Base-by-base conservation (phyloP, 2,113 vertebrate genomes). In the Falcunculus frontatus region DNA sequence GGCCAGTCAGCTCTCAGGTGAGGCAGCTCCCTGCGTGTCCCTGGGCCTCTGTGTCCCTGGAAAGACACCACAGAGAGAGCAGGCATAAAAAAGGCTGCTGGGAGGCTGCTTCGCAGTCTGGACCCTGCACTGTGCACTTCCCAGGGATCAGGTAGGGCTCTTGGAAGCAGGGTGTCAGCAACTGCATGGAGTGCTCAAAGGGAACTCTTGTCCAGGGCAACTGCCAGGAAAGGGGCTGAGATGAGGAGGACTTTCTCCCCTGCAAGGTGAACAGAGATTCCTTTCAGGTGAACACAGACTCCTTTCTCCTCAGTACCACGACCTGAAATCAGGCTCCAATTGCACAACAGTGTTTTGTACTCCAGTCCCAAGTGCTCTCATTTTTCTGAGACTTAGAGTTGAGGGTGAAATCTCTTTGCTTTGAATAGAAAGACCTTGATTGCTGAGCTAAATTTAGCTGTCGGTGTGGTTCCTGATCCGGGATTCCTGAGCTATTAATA, bases 1-100 rank as follows among this genome's bases (percentile, higher is more conserved):
- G 99, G 99, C 98, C 89, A 98, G 99, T 50, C 99, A 99, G 84
- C 97, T 98, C 55, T 98, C 98, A 89, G 98, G 98, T 98, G 73
- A 94, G 96, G 19, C 47, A 92, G 5, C 33, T 42, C 73, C 18
- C 74, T 10, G 23, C 17, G 5, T 20, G 16, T 44, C 35, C 47
- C n/a, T 13, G 21, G 27, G 17, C 5, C 37, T 3, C 22, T 17
- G 75, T 46, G 46, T 26, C 33, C 42, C 57, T 15, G 29, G 63
- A 53, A 30, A 33, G 39, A 52, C 37, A n/a, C 37, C 65, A 32
- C 32, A n/a, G 35, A 14, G 33, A n/a, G 16, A 37, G 56, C 10
- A 47, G 55, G 21, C 13, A 10, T 21, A 4, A 15, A 39, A 67
- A 60, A 14, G 1, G 11, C 42, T 69, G 18, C 13, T 87, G 32